Evolutionary conservation across 2,797 vertebrate genomes (phyloP), one percentile per base, ranked within the genome.

Genomic region (Coranthus polyacanthus): DNA sequence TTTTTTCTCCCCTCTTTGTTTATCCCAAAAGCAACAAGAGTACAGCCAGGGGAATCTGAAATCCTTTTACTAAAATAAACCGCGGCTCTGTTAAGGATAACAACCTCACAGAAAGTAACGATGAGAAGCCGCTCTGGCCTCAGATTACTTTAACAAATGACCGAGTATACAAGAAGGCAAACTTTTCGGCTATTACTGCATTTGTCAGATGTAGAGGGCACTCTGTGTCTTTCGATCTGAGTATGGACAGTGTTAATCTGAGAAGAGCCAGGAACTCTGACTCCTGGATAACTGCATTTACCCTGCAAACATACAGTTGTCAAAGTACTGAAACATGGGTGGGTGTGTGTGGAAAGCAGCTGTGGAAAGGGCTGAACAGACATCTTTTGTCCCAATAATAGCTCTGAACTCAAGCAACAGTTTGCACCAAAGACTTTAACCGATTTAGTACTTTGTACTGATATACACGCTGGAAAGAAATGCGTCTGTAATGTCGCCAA

Each of bases 361-460:
- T 92, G 88, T 89, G 88, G 88, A 92, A 90, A 88, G 74, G 87
- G 88, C 85, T 90, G 88, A 90, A 92, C 89, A 90, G 84, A 87
- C 88, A 86, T 84, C 90, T 91, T 92, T 92, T 91, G 87, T 91
- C 87, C 86, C 81, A 83, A 79, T 84, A 87, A 90, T 85, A 87
- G 85, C 85, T 81, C 74, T 17, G 41, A 78, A 81, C 75, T 77
- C 56, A 66, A 75, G 77, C 68, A 80, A 88, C 84, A 81, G 83
- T 88, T 84, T 84, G 75, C 20, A 72, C 64, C 36, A 26, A 83
- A 77, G 65, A 66, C 52, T 72, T 75, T 10, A 32, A 60, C 74
- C 46, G 58, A 75, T 77, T 74, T 81, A 37, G 74, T 74, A 68
- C 49, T 69, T 66, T 64, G 52, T 6, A 6, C 24, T 47, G 69